Conservation (phyloP, 2,888 invertebrate genomes). For the Eupithecia insigniata region DNA sequence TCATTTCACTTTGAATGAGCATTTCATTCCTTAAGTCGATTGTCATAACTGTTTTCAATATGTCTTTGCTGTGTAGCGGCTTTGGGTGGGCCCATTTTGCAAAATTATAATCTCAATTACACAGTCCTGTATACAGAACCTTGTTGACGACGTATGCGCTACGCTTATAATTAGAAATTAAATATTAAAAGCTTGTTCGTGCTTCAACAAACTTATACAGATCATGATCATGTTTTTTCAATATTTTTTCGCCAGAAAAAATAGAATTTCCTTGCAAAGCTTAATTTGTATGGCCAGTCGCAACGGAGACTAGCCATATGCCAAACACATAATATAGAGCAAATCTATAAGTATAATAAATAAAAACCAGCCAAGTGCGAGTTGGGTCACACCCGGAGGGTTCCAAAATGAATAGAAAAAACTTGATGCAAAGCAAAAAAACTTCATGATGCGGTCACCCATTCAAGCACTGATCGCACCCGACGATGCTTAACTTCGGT, state of each 20-base stretch:
- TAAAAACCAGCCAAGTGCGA: too few relatives aligned
- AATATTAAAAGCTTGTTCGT: constrained; percentile 63
- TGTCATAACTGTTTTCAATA: constrained; percentile 6
- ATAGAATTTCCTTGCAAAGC: neutral
- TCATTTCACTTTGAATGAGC: neutral
- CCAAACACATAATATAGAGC: neutral
- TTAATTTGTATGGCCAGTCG: neutral
- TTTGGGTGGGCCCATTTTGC: constrained; percentile 62
- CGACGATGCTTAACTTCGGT: too few relatives aligned
- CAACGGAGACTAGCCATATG: neutral
- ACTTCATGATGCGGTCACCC: too few relatives aligned
- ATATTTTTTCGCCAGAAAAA: neutral
- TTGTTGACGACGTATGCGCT: constrained; percentile 59
- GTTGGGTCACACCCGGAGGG: too few relatives aligned
- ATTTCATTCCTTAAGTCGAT: neutral
- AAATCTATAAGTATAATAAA: neutral
- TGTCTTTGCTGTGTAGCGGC: constrained; percentile 37
- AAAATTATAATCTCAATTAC: constrained; percentile 72
- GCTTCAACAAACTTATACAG: constrained; percentile 37
- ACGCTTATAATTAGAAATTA: constrained; percentile 60
- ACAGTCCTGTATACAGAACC: constrained; percentile 60
- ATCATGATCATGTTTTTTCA: neutral
- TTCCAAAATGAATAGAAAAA: too few relatives aligned
- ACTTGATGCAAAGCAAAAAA: too few relatives aligned
- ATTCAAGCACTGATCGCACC: too few relatives aligned